Evolutionary conservation across 2,797 vertebrate species (phyloP).

Genomic region (Mionectes olivaceus): DNA sequence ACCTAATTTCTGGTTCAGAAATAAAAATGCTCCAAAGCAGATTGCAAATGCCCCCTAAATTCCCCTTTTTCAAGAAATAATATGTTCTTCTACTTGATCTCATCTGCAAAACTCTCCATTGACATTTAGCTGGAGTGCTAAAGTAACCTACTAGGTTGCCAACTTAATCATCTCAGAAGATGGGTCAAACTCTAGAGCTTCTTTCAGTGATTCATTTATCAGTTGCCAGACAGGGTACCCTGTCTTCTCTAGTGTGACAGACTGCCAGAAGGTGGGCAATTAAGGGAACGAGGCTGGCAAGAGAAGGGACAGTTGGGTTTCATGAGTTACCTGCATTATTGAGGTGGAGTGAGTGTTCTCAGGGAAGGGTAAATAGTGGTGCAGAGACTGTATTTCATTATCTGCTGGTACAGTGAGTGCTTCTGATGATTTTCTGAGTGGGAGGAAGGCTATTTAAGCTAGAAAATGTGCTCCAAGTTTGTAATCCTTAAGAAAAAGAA

Average conservation of each 20-base stretch:
- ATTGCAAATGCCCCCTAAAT: not conserved
- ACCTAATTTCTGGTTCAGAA: not conserved
- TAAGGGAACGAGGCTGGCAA: not conserved
- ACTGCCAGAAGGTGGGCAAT: not conserved
- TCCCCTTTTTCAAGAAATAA: not conserved
- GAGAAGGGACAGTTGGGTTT: not conserved
- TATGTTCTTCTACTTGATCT: not conserved
- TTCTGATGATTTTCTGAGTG: not conserved
- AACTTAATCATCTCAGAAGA: not conserved
- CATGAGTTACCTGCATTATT: fast-evolving
- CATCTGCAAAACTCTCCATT: not conserved
- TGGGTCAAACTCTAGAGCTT: not conserved
- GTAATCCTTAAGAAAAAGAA: not conserved
- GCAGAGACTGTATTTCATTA: not conserved
- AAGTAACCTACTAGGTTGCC: not conserved
- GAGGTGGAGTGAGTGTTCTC: not conserved
- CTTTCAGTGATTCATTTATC: not conserved
- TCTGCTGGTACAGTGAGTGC: not conserved
- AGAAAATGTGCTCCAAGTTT: not conserved
- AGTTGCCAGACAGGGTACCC: not conserved
- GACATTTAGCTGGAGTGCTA: not conserved
- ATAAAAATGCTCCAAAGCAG: not conserved
- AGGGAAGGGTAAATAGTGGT: not conserved
- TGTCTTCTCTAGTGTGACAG: not conserved
- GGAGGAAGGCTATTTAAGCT: not conserved